Percentiles rank a stretch among this genome's conserved stretches.
phyloP scores from a whole-genome alignment of 2,797 vertebrate species.

The Mustela erminea region DNA sequence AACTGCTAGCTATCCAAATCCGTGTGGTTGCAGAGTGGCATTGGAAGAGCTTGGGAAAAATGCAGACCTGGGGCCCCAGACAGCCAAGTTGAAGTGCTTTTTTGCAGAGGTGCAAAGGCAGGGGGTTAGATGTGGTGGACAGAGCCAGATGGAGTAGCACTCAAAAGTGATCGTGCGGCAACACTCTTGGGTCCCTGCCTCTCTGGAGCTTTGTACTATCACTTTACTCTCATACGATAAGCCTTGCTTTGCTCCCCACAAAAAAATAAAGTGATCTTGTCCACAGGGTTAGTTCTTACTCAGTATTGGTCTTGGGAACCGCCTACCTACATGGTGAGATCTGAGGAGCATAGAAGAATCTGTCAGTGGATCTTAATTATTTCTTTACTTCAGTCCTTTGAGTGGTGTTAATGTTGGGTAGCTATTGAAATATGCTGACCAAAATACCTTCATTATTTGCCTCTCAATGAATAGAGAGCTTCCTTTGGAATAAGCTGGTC shows the following conservation, averaged over 20 bases:
- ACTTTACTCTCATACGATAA: not conserved
- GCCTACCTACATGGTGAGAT: not conserved
- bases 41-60: not conserved
- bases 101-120: not conserved
- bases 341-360: not conserved
- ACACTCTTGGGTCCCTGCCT: not conserved
- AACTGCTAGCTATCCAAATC: not conserved
- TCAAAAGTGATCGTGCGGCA: not conserved
- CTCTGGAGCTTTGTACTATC: not conserved
- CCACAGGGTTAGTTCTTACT: not conserved
- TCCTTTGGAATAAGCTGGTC: not conserved
- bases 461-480: not conserved
- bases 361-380: not conserved
- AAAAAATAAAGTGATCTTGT: not conserved
- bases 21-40: not conserved
- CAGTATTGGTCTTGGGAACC: not conserved
- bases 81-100: conserved; percentile 32
- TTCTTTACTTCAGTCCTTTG: not conserved
- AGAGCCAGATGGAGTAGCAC: not conserved
- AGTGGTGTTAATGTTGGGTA: not conserved
- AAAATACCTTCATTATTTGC: not conserved
- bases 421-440: conserved; percentile 28
- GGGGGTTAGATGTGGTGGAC: not conserved
- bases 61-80: not conserved
- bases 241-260: not conserved